These are phyloP conservation scores for Melolontha melolontha DNA, from an alignment of 2,888 invertebrate genomes.

Conservation along the genomic window DNA sequence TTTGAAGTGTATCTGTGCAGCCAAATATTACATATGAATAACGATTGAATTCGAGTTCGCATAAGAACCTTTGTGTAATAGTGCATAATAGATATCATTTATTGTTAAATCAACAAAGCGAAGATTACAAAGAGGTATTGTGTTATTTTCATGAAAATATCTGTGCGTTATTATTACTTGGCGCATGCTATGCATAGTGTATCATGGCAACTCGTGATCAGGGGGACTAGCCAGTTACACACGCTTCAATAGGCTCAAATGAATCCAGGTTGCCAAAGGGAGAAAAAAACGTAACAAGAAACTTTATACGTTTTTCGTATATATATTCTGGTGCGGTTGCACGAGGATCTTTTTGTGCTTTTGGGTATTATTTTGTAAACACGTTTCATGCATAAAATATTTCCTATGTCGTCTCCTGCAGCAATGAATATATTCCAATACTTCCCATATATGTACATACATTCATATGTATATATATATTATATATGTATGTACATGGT, in stretches of 20 bases:
- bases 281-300: slow-evolving; percentile 28
- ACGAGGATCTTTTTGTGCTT: slow-evolving; percentile 23
- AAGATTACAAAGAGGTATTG: slow-evolving; percentile 55
- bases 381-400: slow-evolving; percentile 37
- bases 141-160: slow-evolving; percentile 54
- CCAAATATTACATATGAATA: slow-evolving; percentile 8
- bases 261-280: slow-evolving; percentile 25
- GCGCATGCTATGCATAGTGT: slow-evolving; percentile 49
- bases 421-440: slow-evolving; percentile 28
- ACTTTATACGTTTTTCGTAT: slow-evolving; percentile 23
- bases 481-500: slow-evolving; percentile 16
- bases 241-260: slow-evolving; percentile 46
- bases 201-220: slow-evolving; percentile 23
- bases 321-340: slow-evolving; percentile 15
- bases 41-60: slow-evolving; percentile 18
- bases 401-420: slow-evolving; percentile 11
- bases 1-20: slow-evolving; percentile 6
- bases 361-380: slow-evolving; percentile 36
- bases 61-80: slow-evolving; percentile 47
- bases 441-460: slow-evolving; percentile 16
- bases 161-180: slow-evolving; percentile 50
- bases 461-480: no score
- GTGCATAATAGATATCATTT: slow-evolving; percentile 55
- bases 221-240: slow-evolving; percentile 43
- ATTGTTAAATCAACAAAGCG: slow-evolving; percentile 55